phyloP scores from a whole-genome alignment of 2,113 vertebrate species.

The Tetrax tetrax region DNA sequence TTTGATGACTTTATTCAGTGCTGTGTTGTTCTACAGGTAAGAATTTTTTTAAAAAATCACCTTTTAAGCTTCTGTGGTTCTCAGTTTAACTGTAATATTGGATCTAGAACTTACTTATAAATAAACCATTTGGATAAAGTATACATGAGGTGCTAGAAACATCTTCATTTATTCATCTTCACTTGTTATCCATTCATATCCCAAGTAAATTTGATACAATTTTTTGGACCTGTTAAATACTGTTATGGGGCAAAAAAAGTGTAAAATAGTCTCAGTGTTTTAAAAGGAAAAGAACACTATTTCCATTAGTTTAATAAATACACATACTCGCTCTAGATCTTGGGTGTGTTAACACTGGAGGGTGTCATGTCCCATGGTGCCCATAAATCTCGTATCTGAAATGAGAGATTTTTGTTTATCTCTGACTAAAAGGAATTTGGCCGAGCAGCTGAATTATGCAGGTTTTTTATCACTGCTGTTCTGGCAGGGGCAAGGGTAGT shows the following conservation, averaged over 20 bases:
- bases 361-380: not conserved
- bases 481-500: not conserved
- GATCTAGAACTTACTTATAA: not conserved
- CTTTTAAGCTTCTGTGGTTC: not conserved
- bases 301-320: not conserved
- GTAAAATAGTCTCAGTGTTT: not conserved
- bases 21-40: constrained; percentile 97
- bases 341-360: not conserved
- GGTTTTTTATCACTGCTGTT: not conserved
- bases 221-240: not conserved
- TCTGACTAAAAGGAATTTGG: not conserved
- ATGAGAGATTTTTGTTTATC: not conserved
- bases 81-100: not conserved
- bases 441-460: not conserved
- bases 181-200: not conserved
- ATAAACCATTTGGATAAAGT: not conserved
- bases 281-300: not conserved
- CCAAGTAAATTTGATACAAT: not conserved
- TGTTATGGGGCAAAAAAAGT: not conserved
- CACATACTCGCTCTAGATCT: not conserved
- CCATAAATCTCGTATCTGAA: not conserved
- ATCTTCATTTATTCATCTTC: not conserved
- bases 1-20: constrained; percentile 99
- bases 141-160: not conserved
- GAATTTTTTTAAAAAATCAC: not conserved